These are phyloP conservation scores for Malachius bipustulatus DNA, from an alignment of 2,888 invertebrate genomes.

Conservation along the genomic window DNA sequence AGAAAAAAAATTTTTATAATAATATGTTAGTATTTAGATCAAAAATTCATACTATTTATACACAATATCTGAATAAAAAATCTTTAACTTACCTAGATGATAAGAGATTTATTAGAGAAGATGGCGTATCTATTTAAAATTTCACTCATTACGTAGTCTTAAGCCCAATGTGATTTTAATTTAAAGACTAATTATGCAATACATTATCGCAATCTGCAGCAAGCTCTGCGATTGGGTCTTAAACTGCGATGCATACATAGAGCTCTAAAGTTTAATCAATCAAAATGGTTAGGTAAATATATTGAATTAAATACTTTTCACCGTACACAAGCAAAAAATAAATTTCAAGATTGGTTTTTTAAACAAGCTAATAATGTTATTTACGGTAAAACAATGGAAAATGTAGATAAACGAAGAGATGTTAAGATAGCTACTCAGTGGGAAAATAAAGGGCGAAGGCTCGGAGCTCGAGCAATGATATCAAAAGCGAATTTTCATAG, in stretches of 20 bases:
- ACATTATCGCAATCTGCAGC: conserved; percentile 13
- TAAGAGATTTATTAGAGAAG: too few species aligned
- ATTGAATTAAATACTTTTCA: conserved; percentile 14
- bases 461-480: conserved; percentile 19
- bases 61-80: too few species aligned
- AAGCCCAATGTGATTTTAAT: conserved; percentile 12
- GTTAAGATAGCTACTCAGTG: conserved; percentile 14
- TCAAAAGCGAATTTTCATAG: conserved; percentile 24
- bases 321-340: conserved; percentile 5
- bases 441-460: conserved; percentile 12
- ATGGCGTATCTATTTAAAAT: too few species aligned
- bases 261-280: conserved; percentile 19
- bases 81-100: too few species aligned
- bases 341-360: conserved; percentile 2
- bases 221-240: conserved; percentile 12
- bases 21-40: too few species aligned
- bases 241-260: conserved; percentile 23
- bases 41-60: too few species aligned
- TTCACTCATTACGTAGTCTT: too few species aligned
- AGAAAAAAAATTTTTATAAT: too few species aligned
- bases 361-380: not conserved
- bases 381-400: conserved; percentile 10
- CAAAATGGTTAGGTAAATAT: conserved; percentile 14
- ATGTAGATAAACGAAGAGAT: conserved; percentile 11
- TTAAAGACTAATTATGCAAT: conserved; percentile 10